These are phyloP conservation scores for Buceros bicornis DNA, from an alignment of 2,797 vertebrate genomes.

Conservation along the genomic window DNA sequence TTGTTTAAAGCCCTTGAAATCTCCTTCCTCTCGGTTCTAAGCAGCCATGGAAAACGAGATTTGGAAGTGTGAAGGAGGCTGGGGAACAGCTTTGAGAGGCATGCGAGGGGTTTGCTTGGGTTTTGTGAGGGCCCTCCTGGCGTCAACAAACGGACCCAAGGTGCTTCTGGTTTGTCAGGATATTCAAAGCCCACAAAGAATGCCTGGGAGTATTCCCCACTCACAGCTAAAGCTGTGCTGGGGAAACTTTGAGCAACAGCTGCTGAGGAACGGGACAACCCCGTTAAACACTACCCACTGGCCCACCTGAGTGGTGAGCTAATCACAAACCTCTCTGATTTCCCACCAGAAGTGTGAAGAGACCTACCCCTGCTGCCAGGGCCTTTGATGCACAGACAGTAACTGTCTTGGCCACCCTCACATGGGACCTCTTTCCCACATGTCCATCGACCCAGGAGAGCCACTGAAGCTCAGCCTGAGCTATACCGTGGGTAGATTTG, in stretches of 20 bases:
- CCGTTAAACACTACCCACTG: not conserved
- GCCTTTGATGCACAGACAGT: not conserved
- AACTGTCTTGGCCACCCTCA: not conserved
- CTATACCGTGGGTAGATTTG: not conserved
- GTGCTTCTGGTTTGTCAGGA: not conserved
- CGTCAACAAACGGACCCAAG: not conserved
- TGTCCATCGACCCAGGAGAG: not conserved
- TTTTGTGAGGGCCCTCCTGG: not conserved
- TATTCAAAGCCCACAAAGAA: not conserved
- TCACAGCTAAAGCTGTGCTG: not conserved
- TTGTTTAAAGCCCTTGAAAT: constrained; percentile 71
- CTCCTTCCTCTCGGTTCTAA: constrained; percentile 44
- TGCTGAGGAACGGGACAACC: not conserved
- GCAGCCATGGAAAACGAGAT: constrained; percentile 67
- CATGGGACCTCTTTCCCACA: not conserved
- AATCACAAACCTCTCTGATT: not conserved
- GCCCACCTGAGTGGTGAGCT: not conserved
- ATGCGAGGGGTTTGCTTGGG: not conserved
- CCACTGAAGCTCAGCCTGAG: not conserved
- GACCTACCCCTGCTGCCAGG: not conserved
- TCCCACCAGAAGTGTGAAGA: not conserved
- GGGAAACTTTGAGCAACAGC: not conserved
- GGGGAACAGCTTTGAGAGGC: not conserved
- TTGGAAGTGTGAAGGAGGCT: constrained; percentile 69
- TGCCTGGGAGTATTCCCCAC: not conserved